A percentile compares a stretch with the other conserved stretches of the same genome.
Evolutionary conservation across 2,797 vertebrate species (phyloP).

Genomic region (Morelia viridis): DNA sequence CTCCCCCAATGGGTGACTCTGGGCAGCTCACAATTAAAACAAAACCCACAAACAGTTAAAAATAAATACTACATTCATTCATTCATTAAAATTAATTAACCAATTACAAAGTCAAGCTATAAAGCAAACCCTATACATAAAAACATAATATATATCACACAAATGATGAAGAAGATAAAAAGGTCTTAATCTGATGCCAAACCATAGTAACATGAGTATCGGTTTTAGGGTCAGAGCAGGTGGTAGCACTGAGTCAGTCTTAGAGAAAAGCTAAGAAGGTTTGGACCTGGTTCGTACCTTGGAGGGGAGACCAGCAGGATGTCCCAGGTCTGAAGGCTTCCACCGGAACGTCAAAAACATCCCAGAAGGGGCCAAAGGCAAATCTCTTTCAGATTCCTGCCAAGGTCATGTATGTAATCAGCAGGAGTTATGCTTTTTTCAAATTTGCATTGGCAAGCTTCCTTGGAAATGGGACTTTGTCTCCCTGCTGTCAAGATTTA

Average conservation of each 20-base stretch:
- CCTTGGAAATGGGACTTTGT: neutral
- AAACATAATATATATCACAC: neutral
- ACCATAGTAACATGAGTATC: neutral
- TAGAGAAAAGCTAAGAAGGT: neutral
- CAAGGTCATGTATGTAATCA: neutral
- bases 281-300: neutral
- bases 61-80: too few species aligned
- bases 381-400: neutral
- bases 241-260: neutral
- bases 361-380: neutral
- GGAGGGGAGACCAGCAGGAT: neutral
- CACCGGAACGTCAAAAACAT: neutral
- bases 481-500: neutral
- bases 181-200: neutral
- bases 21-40: too few species aligned
- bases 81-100: too few species aligned
- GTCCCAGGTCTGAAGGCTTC: neutral
- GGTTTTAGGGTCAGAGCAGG: neutral
- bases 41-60: too few species aligned
- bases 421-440: neutral
- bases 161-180: neutral
- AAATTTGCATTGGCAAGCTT: neutral
- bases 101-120: too few species aligned
- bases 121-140: too few species aligned
- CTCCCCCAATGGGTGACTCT: too few species aligned